Percentiles rank a stretch among this genome's conserved stretches.
Conservation (phyloP, 1,140 invertebrate genomes). For the Diabrotica virgifera region DNA sequence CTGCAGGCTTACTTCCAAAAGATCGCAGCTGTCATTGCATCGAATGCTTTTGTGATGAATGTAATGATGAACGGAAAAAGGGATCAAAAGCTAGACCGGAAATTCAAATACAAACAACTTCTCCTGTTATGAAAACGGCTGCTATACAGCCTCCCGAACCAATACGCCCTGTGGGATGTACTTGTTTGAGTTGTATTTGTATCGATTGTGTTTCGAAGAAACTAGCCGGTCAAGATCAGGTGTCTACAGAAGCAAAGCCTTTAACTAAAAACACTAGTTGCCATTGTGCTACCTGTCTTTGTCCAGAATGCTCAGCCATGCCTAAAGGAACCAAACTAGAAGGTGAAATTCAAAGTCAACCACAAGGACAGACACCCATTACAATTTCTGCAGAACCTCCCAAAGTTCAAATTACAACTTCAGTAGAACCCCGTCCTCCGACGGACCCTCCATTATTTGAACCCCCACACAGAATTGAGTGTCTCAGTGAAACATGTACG, state of each 20-base stretch:
- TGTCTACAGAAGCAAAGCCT: not conserved
- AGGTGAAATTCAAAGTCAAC: too few relatives aligned
- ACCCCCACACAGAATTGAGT: conserved; percentile 12
- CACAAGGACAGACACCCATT: not conserved
- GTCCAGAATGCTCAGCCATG: conserved; percentile 1
- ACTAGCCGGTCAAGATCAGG: not conserved
- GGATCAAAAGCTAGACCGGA: not conserved
- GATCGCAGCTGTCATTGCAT: conserved; percentile 12
- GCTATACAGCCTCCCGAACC: not conserved
- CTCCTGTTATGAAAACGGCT: not conserved
- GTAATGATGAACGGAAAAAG: not conserved
- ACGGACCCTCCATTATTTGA: conserved; percentile 27
- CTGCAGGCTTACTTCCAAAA: not conserved
- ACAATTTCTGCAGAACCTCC: not conserved
- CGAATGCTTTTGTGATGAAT: conserved; percentile 12
- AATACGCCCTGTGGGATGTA: not conserved
- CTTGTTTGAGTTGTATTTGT: conserved; percentile 1
- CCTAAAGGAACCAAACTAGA: not conserved
- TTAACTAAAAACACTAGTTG: not conserved
- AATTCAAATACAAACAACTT: not conserved
- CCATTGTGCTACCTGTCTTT: conserved; percentile 11
- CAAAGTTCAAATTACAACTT: not conserved
- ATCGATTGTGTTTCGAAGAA: not conserved
- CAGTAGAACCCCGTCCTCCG: not conserved
- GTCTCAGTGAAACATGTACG: conserved; percentile 17